Conservation (phyloP, 2,113 vertebrate genomes). For the Pelusios castaneus region DNA sequence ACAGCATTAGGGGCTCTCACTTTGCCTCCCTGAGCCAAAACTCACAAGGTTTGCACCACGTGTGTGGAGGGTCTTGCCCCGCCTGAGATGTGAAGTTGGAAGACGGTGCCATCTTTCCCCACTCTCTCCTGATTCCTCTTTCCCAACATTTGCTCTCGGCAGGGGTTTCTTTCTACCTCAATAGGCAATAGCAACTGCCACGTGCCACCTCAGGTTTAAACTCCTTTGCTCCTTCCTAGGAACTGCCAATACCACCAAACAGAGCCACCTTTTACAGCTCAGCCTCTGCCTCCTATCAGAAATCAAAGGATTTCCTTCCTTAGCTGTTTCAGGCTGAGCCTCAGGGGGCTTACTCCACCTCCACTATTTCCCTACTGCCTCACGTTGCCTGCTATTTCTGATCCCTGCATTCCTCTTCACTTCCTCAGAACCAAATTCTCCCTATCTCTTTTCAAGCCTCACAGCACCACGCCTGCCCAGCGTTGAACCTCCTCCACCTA, state of each 20-base stretch:
- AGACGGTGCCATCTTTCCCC: not conserved
- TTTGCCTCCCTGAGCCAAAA: too few relatives aligned
- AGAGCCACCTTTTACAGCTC: not conserved
- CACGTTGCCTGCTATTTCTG: not conserved
- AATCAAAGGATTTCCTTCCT: not conserved
- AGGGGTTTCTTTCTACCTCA: not conserved
- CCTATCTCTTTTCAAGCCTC: not conserved
- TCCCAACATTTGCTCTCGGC: accelerated
- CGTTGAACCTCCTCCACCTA: not conserved
- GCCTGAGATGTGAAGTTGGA: not conserved
- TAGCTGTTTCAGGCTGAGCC: not conserved
- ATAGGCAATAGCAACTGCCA: too few relatives aligned
- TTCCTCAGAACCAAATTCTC: not conserved
- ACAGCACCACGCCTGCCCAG: not conserved
- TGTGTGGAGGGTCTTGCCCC: not conserved
- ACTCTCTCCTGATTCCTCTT: not conserved
- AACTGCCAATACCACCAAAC: not conserved
- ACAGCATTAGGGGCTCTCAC: too few relatives aligned
- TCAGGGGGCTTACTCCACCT: not conserved
- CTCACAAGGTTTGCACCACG: not conserved
- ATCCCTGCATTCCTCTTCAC: accelerated
- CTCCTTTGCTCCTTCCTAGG: not conserved
- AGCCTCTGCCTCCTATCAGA: not conserved
- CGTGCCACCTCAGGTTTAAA: not conserved
- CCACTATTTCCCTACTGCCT: not conserved